Percentiles rank a stretch among this genome's conserved stretches.
Conservation (phyloP, 2,888 invertebrate genomes). For the Calameuta filiformis region DNA sequence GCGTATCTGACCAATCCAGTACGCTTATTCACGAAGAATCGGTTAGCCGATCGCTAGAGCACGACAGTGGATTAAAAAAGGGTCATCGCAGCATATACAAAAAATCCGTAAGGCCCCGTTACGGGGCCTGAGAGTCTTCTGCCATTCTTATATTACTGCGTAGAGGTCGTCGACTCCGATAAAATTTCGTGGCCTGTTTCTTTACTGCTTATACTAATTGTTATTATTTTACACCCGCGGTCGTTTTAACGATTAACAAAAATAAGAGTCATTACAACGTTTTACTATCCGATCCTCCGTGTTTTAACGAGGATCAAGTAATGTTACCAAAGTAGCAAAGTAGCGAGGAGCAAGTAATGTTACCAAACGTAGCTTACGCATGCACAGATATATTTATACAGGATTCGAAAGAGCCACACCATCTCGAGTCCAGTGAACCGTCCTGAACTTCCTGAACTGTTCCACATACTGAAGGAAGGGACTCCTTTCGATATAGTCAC, state of each 20-base stretch:
- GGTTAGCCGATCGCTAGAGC: background rate
- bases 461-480: background rate
- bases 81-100: background rate
- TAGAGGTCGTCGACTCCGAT: constrained; percentile 4
- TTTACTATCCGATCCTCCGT: background rate
- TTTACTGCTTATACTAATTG: background rate
- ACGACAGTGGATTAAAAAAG: background rate
- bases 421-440: background rate
- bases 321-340: background rate
- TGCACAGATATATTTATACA: background rate
- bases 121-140: background rate
- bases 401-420: background rate
- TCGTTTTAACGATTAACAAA: background rate
- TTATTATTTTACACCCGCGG: background rate
- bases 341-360: background rate
- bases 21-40: background rate
- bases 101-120: background rate
- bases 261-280: background rate
- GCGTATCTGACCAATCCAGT: background rate
- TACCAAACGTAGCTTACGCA: background rate
- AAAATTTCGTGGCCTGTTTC: background rate
- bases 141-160: background rate
- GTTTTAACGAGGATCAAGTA: background rate
- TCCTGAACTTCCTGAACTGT: background rate
- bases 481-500: background rate